Evolutionary conservation across 1,140 invertebrate genomes (phyloP).

Genomic region (Monomorium pharaonis): DNA sequence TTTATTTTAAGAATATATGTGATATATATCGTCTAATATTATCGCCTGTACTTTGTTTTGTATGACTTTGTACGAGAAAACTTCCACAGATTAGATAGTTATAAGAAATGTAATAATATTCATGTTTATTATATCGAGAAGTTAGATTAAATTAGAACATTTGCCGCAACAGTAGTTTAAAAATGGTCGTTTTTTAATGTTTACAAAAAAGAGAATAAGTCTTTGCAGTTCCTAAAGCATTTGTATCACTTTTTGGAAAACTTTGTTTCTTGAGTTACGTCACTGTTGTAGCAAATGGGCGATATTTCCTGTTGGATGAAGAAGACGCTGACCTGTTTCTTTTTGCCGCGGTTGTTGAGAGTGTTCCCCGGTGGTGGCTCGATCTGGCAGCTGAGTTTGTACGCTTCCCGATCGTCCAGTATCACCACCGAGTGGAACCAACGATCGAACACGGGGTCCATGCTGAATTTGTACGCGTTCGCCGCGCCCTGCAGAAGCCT

Average conservation of each 20-base stretch:
- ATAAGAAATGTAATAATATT: neutral
- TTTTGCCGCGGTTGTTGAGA: slow-evolving; percentile 79
- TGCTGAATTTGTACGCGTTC: slow-evolving; percentile 96
- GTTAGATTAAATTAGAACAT: neutral
- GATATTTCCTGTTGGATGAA: neutral
- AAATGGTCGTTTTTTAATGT: too few species aligned
- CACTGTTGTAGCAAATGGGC: too few species aligned
- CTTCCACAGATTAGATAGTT: neutral
- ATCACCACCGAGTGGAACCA: slow-evolving; percentile 97
- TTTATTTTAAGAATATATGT: neutral
- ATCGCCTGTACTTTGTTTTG: neutral
- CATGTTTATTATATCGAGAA: neutral
- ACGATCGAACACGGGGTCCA: slow-evolving; percentile 93
- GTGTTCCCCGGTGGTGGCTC: slow-evolving; percentile 89
- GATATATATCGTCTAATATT: neutral
- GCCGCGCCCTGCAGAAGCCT: slow-evolving; percentile 98
- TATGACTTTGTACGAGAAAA: neutral
- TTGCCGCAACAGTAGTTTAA: too few species aligned
- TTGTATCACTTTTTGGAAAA: too few species aligned
- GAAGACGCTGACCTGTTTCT: slow-evolving; percentile 78
- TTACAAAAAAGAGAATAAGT: too few species aligned
- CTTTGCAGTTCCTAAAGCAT: too few species aligned
- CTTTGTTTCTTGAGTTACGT: too few species aligned
- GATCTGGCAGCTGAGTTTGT: slow-evolving; percentile 95
- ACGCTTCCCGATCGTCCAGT: slow-evolving; percentile 96